Base-by-base conservation (phyloP, 2,113 vertebrate genomes). In the Bettongia penicillata region DNA sequence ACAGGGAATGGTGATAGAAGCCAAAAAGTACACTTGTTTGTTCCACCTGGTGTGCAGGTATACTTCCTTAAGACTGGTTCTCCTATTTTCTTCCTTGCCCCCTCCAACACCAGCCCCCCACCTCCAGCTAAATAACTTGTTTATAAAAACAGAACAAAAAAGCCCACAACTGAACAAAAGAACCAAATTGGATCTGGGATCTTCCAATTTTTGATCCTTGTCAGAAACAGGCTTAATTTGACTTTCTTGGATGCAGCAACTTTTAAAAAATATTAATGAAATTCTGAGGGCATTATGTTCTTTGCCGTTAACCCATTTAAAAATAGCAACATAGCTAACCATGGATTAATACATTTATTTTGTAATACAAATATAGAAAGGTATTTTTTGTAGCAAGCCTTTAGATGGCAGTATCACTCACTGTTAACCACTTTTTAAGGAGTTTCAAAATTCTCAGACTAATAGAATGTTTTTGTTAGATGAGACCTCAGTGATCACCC, bases 351-450 rank as follows among this genome's bases (percentile, higher is more conserved):
- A 43, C 3, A n/a, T 90, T 92, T 0, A 93, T 96, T 97, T 97
- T 92, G 43, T 28, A 50, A 90, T 89, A 22, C 22, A 43, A 43
- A 1, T 84, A 7, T 48, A 92, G 48, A 90, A 90, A 51, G 57
- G 48, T 12, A 9, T 16, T 53, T 97, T 95, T 95, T 49, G 53
- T 90, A 94, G 57, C 50, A 19, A 96, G 8, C 96, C 98, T 95
- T 98, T 95, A 98, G 98, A 96, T 97, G 98, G 97, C 98, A 98
- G 96, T 95, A 94, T 96, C 53, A 28, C 91, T 97, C 96, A 96
- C 94, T 12, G 0, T 90, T 97, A 97, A 28, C 61, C 51, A 19
- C 90, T 47, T 31, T 95, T 91, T 37, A 57, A 94, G 77, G 2
- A 23, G n/a, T n/a, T 84, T 84, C 9, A 7, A 53, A 90, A 53